These are phyloP conservation scores for Ornithoptera priamus DNA, from an alignment of 2,888 invertebrate genomes.

Conservation along the genomic window DNA sequence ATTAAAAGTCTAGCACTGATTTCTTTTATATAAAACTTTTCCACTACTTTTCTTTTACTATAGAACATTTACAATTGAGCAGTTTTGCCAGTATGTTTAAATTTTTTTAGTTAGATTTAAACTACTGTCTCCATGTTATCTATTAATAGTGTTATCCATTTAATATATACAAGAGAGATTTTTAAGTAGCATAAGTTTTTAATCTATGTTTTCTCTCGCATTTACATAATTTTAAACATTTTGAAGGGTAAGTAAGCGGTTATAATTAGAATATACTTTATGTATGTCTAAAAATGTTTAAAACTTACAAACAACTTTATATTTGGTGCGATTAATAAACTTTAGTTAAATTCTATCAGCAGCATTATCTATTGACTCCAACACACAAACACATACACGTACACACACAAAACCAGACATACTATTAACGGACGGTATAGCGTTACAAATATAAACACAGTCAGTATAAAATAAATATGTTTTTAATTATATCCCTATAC, in stretches of 20 bases:
- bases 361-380: slow-evolving; percentile 13
- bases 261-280: neutral
- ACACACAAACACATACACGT: slow-evolving; percentile 24
- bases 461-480: slow-evolving; percentile 31
- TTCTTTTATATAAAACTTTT: no score
- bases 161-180: no score
- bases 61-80: no score
- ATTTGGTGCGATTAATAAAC: slow-evolving; percentile 3
- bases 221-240: no score
- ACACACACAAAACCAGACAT: slow-evolving; percentile 38
- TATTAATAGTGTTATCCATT: no score
- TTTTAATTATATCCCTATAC: slow-evolving; percentile 24
- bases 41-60: no score
- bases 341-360: slow-evolving; percentile 7
- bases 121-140: no score
- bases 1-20: no score
- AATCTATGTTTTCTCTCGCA: neutral
- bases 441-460: slow-evolving; percentile 35
- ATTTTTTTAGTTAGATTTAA: no score
- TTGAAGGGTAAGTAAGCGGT: no score
- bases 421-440: slow-evolving; percentile 52
- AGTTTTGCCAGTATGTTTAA: no score
- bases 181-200: no score
- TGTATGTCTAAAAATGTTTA: slow-evolving; percentile 18
- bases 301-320: neutral